Percentiles rank a stretch among this genome's conserved stretches.
Conservation (phyloP, 2,888 invertebrate genomes). For the Ectemnius continuus region DNA sequence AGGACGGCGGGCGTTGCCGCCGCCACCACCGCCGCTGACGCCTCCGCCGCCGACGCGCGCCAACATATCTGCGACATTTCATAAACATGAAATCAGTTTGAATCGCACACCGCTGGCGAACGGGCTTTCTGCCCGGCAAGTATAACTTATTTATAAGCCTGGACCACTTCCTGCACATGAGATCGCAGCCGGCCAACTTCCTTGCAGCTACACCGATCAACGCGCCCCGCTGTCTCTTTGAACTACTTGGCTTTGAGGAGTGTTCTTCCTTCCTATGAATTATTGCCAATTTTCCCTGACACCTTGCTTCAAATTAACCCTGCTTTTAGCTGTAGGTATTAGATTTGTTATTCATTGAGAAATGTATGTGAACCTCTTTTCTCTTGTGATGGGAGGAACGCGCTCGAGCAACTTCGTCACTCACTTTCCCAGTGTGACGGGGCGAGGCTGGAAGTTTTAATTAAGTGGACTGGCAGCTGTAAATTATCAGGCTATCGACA, state of each 20-base stretch:
- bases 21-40: conserved; percentile 50
- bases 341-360: background rate
- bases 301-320: background rate
- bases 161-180: conserved; percentile 56
- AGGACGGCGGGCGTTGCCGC: conserved; percentile 47
- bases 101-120: conserved; percentile 52
- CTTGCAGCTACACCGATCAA: conserved; percentile 19
- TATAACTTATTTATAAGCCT: conserved; percentile 71
- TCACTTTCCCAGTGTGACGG: conserved; percentile 33
- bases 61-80: conserved; percentile 68
- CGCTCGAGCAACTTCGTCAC: conserved; percentile 29
- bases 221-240: conserved; percentile 10
- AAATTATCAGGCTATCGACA: conserved; percentile 70
- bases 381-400: background rate
- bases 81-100: conserved; percentile 75
- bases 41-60: conserved; percentile 62
- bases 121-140: conserved; percentile 33
- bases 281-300: background rate
- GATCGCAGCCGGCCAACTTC: background rate
- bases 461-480: conserved; percentile 68
- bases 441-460: conserved; percentile 60
- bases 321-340: background rate
- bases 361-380: background rate
- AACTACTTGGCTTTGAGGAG: conserved; percentile 1
- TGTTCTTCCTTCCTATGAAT: conserved; percentile 3